These are phyloP conservation scores for Shinisaurus crocodilurus DNA, from an alignment of 2,113 vertebrate genomes.

Conservation along the genomic window DNA sequence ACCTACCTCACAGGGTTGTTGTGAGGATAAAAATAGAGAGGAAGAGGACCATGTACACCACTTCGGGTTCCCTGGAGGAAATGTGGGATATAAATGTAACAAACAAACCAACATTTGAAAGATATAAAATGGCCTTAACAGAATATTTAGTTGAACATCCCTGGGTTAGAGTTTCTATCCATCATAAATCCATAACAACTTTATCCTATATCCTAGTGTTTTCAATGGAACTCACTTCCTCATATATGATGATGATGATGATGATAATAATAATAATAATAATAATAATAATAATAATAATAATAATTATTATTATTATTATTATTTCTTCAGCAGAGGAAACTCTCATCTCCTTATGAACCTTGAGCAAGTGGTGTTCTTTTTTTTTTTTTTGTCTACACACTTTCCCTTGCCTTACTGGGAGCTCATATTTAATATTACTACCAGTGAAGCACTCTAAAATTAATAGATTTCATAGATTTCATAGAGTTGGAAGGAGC, in stretches of 20 bases:
- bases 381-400: background rate
- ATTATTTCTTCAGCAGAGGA: background rate
- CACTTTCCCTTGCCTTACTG: background rate
- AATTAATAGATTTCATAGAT: too few species aligned
- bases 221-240: background rate
- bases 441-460: background rate
- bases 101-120: background rate
- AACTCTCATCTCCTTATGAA: background rate
- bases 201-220: background rate
- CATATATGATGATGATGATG: too few species aligned
- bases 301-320: too few species aligned
- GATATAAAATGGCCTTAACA: background rate
- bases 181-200: background rate
- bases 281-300: too few species aligned
- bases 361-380: background rate
- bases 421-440: background rate
- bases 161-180: background rate
- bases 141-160: background rate
- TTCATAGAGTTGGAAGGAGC: too few species aligned
- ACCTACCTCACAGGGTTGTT: too few species aligned
- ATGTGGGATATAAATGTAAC: too few species aligned
- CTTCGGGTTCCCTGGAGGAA: too few species aligned
- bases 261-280: too few species aligned
- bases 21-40: too few species aligned
- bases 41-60: too few species aligned